Conservation (phyloP, 2,797 vertebrate species). For the Cyprinodon diabolis region DNA sequence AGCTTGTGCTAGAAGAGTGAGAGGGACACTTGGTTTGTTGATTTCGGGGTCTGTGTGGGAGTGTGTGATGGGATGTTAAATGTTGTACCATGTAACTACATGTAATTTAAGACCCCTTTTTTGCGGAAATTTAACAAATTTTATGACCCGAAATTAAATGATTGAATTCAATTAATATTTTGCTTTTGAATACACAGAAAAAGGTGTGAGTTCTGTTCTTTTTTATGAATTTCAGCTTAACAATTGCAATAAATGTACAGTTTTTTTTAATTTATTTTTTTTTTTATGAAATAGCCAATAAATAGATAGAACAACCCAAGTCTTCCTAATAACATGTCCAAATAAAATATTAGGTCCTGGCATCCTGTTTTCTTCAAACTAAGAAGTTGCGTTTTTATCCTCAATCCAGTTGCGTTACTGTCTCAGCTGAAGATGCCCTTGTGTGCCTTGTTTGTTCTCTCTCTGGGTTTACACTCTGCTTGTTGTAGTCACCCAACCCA, state of each 20-base stretch:
- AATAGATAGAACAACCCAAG: slow-evolving; percentile 32
- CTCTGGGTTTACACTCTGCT: slow-evolving; percentile 53
- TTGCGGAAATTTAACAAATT: neutral
- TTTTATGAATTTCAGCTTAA: slow-evolving; percentile 70
- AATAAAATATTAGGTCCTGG: slow-evolving; percentile 4
- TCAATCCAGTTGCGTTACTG: slow-evolving; percentile 19
- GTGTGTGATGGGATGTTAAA: no score
- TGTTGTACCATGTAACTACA: neutral
- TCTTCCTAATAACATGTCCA: slow-evolving; percentile 31
- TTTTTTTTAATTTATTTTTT: slow-evolving; percentile 48
- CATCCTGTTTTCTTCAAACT: slow-evolving; percentile 1
- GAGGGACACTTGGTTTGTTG: no score
- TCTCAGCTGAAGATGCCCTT: slow-evolving; percentile 28
- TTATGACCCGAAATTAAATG: neutral
- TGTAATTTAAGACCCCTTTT: neutral
- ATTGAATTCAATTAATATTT: neutral
- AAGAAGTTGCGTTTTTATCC: slow-evolving; percentile 9
- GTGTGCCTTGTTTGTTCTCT: slow-evolving; percentile 40
- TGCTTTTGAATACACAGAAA: neutral
- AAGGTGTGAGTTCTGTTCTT: slow-evolving; percentile 32
- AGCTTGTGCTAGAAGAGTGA: no score
- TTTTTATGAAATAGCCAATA: slow-evolving; percentile 66
- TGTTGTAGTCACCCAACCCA: slow-evolving; percentile 57
- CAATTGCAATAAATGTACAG: slow-evolving; percentile 72
- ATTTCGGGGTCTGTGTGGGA: no score